phyloP scores from a whole-genome alignment of 2,888 invertebrate species.

The Rhabditophanes sp. region DNA sequence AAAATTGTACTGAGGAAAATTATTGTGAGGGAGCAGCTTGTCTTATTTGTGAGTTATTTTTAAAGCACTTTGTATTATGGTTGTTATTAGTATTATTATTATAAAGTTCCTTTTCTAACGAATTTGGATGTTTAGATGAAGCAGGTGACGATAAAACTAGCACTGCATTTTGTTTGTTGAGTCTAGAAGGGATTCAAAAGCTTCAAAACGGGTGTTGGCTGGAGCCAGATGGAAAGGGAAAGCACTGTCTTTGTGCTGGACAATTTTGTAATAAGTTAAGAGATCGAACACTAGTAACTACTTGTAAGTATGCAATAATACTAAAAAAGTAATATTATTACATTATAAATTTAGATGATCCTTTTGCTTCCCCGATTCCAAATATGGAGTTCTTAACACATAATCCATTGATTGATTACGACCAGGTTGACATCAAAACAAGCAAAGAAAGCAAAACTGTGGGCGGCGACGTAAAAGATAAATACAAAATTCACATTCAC shows the following conservation, averaged over 20 bases:
- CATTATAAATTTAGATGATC: constrained; percentile 15
- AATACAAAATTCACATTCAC: not conserved
- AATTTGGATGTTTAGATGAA: constrained; percentile 24
- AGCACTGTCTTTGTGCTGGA: constrained; percentile 29
- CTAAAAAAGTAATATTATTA: constrained; percentile 3
- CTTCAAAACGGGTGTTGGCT: constrained; percentile 28
- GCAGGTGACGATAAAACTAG: constrained; percentile 24
- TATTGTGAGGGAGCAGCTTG: constrained; percentile 31
- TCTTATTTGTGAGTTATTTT: constrained; percentile 31
- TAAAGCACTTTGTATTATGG: too few relatives aligned
- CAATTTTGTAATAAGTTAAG: constrained; percentile 32
- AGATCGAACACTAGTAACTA: constrained; percentile 10
- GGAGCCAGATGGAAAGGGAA: constrained; percentile 29
- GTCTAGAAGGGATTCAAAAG: constrained; percentile 13
- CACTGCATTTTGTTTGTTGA: constrained; percentile 28
- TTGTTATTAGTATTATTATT: too few relatives aligned
- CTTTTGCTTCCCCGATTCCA: constrained; percentile 21
- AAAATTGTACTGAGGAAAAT: constrained; percentile 20
- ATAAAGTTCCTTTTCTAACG: too few relatives aligned
- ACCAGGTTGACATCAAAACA: constrained; percentile 10
- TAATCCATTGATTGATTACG: constrained; percentile 31
- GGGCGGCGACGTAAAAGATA: constrained; percentile 7
- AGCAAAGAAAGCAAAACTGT: constrained; percentile 7
- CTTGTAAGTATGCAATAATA: not conserved
- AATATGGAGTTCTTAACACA: constrained; percentile 24